phyloP scores from a whole-genome alignment of 2,888 invertebrate genomes.

The Ernsta delagoae region DNA sequence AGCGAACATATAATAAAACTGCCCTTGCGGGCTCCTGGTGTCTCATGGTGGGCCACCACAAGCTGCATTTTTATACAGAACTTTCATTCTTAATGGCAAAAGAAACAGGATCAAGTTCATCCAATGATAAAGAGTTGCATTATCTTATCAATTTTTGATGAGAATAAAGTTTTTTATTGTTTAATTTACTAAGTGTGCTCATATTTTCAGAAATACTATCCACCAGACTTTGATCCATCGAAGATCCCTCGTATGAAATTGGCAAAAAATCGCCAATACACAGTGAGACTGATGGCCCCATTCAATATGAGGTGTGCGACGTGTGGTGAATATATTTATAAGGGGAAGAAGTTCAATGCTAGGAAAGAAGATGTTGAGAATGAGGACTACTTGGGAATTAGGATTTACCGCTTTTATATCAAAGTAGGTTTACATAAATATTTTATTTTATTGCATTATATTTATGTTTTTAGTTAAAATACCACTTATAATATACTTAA shows the following conservation, averaged over 20 bases:
- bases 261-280: slow-evolving; percentile 98
- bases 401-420: slow-evolving; percentile 99
- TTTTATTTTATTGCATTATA: background rate
- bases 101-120: no score
- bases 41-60: no score
- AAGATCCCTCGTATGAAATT: slow-evolving; percentile 99
- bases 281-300: slow-evolving; percentile 99
- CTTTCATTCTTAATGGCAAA: no score
- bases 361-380: slow-evolving; percentile 99
- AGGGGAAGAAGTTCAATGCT: slow-evolving; percentile 99
- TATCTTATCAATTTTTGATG: no score
- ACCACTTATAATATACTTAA: no score
- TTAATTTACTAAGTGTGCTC: no score
- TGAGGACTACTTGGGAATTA: slow-evolving; percentile 97
- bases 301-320: slow-evolving; percentile 99
- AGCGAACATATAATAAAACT: no score
- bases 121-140: no score
- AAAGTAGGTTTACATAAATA: slow-evolving; percentile 83
- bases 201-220: slow-evolving; percentile 96
- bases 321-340: slow-evolving; percentile 99
- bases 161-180: no score
- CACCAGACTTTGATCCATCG: slow-evolving; percentile 99
- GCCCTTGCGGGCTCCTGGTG: no score
- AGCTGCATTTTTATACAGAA: no score
- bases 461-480: no score